These are phyloP conservation scores for Pogoniulus pusillus DNA, from an alignment of 2,797 vertebrate species.

Conservation along the genomic window DNA sequence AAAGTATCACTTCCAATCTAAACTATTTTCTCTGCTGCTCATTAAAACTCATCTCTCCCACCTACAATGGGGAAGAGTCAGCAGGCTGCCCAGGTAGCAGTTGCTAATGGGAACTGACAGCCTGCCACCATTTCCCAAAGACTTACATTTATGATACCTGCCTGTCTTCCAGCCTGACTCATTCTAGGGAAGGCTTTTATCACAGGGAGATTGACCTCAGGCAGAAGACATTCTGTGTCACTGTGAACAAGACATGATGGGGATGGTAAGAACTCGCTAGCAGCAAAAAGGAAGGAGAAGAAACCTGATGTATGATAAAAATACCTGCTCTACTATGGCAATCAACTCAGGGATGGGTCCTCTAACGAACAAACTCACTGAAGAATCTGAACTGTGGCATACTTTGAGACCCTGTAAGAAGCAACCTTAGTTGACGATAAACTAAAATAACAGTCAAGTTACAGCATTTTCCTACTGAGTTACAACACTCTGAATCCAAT, in stretches of 20 bases:
- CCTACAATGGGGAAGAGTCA: constrained; percentile 19
- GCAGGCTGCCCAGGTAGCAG: constrained; percentile 24
- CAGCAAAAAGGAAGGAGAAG: constrained; percentile 27
- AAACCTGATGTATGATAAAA: constrained; percentile 22
- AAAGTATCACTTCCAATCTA: neutral
- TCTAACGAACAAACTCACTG: constrained; percentile 19
- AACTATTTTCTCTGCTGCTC: constrained; percentile 36
- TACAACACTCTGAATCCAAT: constrained; percentile 9
- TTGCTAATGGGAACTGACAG: constrained; percentile 58
- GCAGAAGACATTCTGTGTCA: constrained; percentile 56
- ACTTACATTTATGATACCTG: constrained; percentile 18
- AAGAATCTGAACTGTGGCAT: constrained; percentile 2
- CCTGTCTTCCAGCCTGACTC: constrained; percentile 47
- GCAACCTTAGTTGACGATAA: constrained; percentile 27
- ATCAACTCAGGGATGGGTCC: neutral
- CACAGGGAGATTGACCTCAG: constrained; percentile 44
- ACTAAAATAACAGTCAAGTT: constrained; percentile 16
- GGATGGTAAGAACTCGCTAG: neutral
- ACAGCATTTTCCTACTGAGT: constrained; percentile 1
- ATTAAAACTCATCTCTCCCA: constrained; percentile 53
- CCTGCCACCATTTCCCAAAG: constrained; percentile 28
- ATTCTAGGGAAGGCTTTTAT: constrained; percentile 49
- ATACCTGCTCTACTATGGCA: neutral
- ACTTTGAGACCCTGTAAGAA: neutral
- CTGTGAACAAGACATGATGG: neutral